phyloP scores from a whole-genome alignment of 2,113 vertebrate species.

The Eira barbara region DNA sequence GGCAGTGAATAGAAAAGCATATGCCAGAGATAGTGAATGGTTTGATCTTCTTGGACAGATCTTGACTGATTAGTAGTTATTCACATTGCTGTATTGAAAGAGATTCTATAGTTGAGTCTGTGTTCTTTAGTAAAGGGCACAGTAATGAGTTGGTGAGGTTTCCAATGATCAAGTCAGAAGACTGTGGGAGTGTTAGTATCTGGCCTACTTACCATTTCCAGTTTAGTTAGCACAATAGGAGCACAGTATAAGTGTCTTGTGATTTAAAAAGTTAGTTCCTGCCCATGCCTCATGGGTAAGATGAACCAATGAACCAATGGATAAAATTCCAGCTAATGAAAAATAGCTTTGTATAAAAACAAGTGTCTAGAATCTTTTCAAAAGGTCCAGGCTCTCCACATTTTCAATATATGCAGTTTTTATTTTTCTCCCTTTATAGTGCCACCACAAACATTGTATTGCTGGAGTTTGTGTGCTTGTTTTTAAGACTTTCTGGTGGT shows the following conservation, averaged over 20 bases:
- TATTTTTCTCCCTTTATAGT: not conserved
- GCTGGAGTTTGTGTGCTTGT: not conserved
- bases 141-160: not conserved
- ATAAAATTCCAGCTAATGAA: not conserved
- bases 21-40: not conserved
- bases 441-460: not conserved
- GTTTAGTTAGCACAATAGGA: not conserved
- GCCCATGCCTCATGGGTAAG: not conserved
- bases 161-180: not conserved
- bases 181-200: not conserved
- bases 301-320: not conserved
- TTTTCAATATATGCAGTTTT: not conserved
- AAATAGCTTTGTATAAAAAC: not conserved
- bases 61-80: not conserved
- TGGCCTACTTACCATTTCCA: not conserved
- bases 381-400: not conserved
- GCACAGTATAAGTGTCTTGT: not conserved
- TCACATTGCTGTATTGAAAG: not conserved
- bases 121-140: not conserved
- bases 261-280: not conserved
- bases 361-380: not conserved
- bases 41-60: not conserved
- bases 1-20: not conserved
- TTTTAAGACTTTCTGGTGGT: not conserved
- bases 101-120: not conserved